Conservation (phyloP, 53 echinoderm and acorn worm genomes). For the Pentamera pediparva region DNA sequence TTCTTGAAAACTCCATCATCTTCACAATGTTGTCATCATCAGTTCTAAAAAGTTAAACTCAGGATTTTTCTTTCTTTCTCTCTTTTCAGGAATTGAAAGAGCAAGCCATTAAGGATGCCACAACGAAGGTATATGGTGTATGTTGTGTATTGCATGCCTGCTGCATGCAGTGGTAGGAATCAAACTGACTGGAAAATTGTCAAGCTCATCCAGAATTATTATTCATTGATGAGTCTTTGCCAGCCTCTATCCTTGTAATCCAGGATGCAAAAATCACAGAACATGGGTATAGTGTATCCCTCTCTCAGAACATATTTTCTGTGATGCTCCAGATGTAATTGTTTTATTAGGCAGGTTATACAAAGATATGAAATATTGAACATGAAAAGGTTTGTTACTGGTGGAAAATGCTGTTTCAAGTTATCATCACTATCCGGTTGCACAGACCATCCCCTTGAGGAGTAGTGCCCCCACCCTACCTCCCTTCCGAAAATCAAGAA, state of each 20-base stretch:
- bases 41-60: background rate
- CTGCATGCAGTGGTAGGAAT: background rate
- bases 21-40: background rate
- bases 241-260: background rate
- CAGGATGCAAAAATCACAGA: background rate
- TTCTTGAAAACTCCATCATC: too few relatives aligned
- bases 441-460: too few relatives aligned
- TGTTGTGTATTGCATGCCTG: too few relatives aligned
- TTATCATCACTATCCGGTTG: too few relatives aligned
- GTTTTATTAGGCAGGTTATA: too few relatives aligned
- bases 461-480: too few relatives aligned
- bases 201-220: background rate
- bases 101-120: conserved; percentile 67
- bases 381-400: too few relatives aligned
- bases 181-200: background rate
- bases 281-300: background rate
- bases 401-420: too few relatives aligned
- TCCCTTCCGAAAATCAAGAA: too few relatives aligned
- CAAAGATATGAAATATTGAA: background rate
- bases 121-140: conserved; percentile 37
- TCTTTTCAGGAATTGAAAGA: conserved; percentile 78
- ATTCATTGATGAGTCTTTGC: too few relatives aligned
- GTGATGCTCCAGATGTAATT: background rate
- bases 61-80: conserved; percentile 25
- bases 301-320: background rate